Evolutionary conservation across 2,888 invertebrate species (phyloP), one percentile per base, ranked within the genome.

Genomic region (Pollenia griseotomentosa): DNA sequence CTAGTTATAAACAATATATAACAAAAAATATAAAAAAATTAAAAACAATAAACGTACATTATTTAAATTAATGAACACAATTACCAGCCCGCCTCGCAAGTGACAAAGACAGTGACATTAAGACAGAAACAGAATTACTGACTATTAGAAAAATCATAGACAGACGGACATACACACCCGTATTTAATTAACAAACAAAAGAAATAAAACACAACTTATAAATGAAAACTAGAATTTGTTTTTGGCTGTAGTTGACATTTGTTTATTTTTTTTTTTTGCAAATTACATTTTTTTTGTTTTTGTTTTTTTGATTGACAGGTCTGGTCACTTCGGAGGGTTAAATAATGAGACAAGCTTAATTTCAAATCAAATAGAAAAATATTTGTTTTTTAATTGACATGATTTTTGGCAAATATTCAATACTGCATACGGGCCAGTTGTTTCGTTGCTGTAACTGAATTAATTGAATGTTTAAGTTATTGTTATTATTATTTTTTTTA

Each of bases 261-360:
- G 44, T 8, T 57, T 46, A 0, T 12, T 68, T 19, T 48, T 70
- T 16, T 10, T 57, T 57, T 55, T 66, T 57, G 2, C 16, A 14
- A 70, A 33, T 33, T 66, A 33, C n/a, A 23, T 2, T 16, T 33
- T n/a, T 33, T 33, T 33, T n/a, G n/a, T n/a, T 33, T 33, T 33
- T 33, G 4, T 33, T 33, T 33, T 33, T 87, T 84, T 87, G 87
- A 88, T 83, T 88, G 89, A 89, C 89, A 88, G 83, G 88, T 89
- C 87, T 87, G 88, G 88, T 33, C 88, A 82, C 42, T 70, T 66
- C 68, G 81, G 88, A 89, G 89, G 89, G 88, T 89, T 88, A 88
- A 84, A 81, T 78, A 80, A 74, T 74, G 74, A 74, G 68, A 80
- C 59, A 40, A 81, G 75, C 57, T 80, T 51, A 73, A 71, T 33